Evolutionary conservation across 2,888 invertebrate genomes (phyloP), one percentile per base, ranked within the genome.

Genomic region (Drosophila acutilabella): DNA sequence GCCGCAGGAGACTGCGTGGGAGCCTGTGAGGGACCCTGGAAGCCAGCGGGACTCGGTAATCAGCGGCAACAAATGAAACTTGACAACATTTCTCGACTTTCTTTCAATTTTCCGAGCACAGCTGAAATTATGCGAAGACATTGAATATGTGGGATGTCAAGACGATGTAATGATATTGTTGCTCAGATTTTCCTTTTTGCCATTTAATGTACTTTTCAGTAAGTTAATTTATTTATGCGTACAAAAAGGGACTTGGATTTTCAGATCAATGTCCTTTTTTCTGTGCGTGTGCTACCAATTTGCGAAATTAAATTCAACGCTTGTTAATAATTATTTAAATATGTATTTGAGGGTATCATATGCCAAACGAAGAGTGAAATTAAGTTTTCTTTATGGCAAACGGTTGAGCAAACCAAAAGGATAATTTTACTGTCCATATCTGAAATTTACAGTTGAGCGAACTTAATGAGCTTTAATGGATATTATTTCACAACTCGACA

Each of bases 61-160:
- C 80, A 82, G 40, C 51, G 45, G 60, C 76, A 71, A 68, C 79
- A 84, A 84, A 84, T 84, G 69, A 81, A 79, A 79, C 62, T 68
- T 84, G 81, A 79, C 81, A 69, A 74, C 74, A 70, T 57, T 53
- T 66, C 48, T 45, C 30, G 48, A 61, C 54, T 26, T 59, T 16
- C 44, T 44, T 81, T 65, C 71, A 74, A 71, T 79, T 74, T 84
- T 69, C 30, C 30, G 30, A 8, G 8, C 30, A 81, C 77, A 74
- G 81, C 74, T 50, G 60, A 59, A 77, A 71, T 69, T 80, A 36
- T 38, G 58, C 33, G 11, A 64, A 65, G 64, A 60, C 52, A 59
- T 47, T 57, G 50, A 23, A 40, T 45, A n/a, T 20, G 44, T 20
- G 20, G 20, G n/a, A 23, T 30, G 36, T 38, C 33, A 56, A 50